Evolutionary conservation across 2,113 vertebrate genomes (phyloP).

Genomic region (Anarrhichthys ocellatus): DNA sequence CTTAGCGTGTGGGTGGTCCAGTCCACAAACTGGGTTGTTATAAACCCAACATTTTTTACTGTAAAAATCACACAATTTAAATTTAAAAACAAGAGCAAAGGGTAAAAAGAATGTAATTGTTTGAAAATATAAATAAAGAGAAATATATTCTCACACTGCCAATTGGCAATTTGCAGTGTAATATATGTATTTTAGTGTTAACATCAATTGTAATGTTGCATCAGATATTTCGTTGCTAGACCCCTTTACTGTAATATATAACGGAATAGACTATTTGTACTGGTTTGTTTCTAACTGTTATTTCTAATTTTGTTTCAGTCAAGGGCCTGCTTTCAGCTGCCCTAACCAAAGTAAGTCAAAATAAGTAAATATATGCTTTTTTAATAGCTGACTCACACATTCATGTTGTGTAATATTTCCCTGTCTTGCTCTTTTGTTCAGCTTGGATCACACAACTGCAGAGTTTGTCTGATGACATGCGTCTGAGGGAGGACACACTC

Average conservation of each 20-base stretch:
- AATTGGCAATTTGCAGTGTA: neutral
- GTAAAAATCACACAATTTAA: too few species aligned
- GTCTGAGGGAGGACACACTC: slow-evolving; percentile 44
- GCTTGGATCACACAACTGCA: slow-evolving; percentile 71
- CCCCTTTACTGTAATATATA: neutral
- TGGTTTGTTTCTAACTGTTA: neutral
- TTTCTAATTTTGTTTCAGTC: neutral
- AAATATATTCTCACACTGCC: neutral
- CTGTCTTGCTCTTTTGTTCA: slow-evolving; percentile 11
- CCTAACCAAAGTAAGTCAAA: slow-evolving; percentile 39
- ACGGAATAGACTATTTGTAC: neutral
- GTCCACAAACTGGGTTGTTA: too few species aligned
- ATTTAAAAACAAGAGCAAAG: too few species aligned
- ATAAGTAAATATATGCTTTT: neutral
- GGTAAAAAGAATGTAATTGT: too few species aligned
- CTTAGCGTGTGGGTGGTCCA: too few species aligned
- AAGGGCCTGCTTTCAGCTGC: neutral
- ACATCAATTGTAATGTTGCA: neutral
- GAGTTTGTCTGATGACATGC: slow-evolving; percentile 54
- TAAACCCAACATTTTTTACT: too few species aligned
- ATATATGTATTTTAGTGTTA: neutral
- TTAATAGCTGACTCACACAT: neutral
- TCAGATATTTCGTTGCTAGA: neutral
- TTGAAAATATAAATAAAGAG: too few species aligned
- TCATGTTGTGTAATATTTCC: neutral